Base-by-base conservation (phyloP, 2,113 vertebrate species). In the Eira barbara region DNA sequence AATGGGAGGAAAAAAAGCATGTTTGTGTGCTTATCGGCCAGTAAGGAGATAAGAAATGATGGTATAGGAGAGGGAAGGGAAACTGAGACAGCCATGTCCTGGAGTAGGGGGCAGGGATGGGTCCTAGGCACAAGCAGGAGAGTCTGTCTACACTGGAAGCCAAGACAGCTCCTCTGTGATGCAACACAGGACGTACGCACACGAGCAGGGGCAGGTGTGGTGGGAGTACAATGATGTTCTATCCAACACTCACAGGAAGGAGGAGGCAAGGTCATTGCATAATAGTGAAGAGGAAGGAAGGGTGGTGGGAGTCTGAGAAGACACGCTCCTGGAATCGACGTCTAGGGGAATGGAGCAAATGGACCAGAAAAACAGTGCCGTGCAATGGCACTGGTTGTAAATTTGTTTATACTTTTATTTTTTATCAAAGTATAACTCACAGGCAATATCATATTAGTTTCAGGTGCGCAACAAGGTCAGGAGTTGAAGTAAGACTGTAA, bases 401-500 rank as follows among this genome's bases (percentile, higher is more conserved):
- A 31, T 65, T 65, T 31, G 61, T 63, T 63, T 27, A 63, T 29
- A 31, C 12, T 63, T 65, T 31, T 31, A 31, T 65, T 67, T 34
- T 67, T 67, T 67, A 7, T 67, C 65, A n/a, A 67, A n/a, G 31
- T n/a, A n/a, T 18, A 67, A 34, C 15, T 34, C 31, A n/a, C 15
- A n/a, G 34, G 15, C 15, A n/a, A 8, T 67, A 67, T n/a, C 65
- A 8, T 67, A 55, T 55, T 55, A 55, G 52, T 55, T 55, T 18
- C 52, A 55, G 52, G 52, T 55, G 52, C 18, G 52, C 52, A 18
- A 55, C 52, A 67, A 67, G 36, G 71, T 45, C 45, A 27, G 6
- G 36, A 0, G 2, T 14, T 18, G 20, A 15, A 67, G 25, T 67
- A 7, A 23, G n/a, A 45, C 36, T 1, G 15, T 11, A 2, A 4